Evolutionary conservation across 2,797 vertebrate genomes (phyloP).

Genomic region (Malacoraja senta): DNA sequence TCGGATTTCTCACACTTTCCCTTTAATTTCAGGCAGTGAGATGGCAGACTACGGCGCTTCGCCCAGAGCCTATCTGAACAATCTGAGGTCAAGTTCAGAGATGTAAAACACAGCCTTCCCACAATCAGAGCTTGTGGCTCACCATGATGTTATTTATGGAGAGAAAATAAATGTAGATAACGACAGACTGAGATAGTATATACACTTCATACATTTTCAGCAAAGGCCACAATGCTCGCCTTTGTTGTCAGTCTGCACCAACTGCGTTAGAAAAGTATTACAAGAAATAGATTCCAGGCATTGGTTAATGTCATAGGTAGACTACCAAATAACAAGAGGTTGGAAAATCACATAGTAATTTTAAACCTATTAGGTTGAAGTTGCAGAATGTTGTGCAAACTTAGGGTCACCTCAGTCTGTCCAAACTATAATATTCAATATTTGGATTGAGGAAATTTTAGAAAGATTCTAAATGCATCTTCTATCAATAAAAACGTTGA

Average conservation of each 20-base stretch:
- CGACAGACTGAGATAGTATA: background rate
- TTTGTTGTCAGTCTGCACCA: background rate
- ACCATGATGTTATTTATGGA: background rate
- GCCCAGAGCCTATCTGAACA: background rate
- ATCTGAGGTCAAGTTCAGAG: slow-evolving; percentile 10
- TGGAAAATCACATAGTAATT: background rate
- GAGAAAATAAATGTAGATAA: background rate
- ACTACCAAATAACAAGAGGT: background rate
- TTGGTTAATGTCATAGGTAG: slow-evolving; percentile 6
- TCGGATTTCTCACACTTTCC: slow-evolving; percentile 19
- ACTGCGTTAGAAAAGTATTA: background rate
- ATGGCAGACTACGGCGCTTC: background rate
- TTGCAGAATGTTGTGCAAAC: background rate
- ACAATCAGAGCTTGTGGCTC: background rate
- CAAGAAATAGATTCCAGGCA: background rate
- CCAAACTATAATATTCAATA: background rate
- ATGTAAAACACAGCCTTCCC: background rate
- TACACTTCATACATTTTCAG: background rate
- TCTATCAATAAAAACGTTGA: background rate
- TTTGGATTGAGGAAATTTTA: background rate
- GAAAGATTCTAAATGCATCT: no score
- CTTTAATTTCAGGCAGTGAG: background rate
- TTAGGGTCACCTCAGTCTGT: background rate
- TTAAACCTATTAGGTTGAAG: background rate
- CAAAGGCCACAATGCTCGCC: no score